Evolutionary conservation across 2,797 vertebrate genomes (phyloP).

Genomic region (Acipenser ruthenus): DNA sequence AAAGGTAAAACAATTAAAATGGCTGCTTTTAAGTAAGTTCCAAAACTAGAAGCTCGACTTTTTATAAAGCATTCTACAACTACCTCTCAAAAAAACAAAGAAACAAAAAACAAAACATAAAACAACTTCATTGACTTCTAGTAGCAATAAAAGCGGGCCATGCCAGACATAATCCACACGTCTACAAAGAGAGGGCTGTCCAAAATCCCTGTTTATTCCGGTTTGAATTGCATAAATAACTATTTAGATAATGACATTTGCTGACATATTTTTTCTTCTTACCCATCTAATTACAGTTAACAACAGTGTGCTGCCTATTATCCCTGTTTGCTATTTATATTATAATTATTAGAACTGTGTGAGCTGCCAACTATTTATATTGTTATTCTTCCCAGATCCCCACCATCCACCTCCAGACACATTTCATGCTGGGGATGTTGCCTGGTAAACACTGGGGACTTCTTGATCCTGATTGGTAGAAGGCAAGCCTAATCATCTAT

Average conservation of each 20-base stretch:
- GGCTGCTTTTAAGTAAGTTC: no score
- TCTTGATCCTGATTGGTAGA: slow-evolving; percentile 51
- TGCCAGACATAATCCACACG: no score
- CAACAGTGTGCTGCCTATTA: slow-evolving; percentile 44
- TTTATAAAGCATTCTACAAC: no score
- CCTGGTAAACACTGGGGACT: slow-evolving; percentile 51
- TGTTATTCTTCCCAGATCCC: slow-evolving; percentile 46
- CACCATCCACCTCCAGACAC: slow-evolving; percentile 25
- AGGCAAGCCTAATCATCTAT: slow-evolving; percentile 52
- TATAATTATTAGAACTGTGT: slow-evolving; percentile 36
- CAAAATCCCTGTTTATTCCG: no score
- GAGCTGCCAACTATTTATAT: slow-evolving; percentile 46
- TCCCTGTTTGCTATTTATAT: slow-evolving; percentile 37
- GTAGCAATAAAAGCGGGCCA: no score
- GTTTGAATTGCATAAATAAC: no score
- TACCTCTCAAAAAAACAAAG: no score
- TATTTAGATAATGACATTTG: neutral
- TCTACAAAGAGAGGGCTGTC: no score
- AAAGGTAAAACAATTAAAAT: no score
- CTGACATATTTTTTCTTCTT: slow-evolving; percentile 23
- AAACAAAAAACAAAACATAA: no score
- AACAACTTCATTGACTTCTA: no score
- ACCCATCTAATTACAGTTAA: slow-evolving; percentile 54
- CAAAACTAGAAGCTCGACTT: no score
- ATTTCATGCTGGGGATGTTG: slow-evolving; percentile 45